Percentiles rank a stretch among this genome's conserved stretches.
Evolutionary conservation across 2,888 invertebrate genomes (phyloP).

Genomic region (Parthenolecanium corni): DNA sequence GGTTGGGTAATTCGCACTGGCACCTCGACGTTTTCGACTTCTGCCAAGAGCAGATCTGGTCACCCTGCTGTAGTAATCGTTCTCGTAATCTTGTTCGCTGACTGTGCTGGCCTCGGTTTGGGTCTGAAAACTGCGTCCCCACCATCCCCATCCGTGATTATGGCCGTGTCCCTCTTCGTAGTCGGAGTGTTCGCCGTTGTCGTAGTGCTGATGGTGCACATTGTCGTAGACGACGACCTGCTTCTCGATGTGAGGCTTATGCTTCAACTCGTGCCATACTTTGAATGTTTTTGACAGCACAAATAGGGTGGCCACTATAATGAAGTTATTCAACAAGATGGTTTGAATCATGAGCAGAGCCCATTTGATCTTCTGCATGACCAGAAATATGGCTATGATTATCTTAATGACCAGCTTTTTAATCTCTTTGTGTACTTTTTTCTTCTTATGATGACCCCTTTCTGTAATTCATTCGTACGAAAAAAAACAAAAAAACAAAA

Average conservation of each 20-base stretch:
- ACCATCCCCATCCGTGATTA: slow-evolving; percentile 21
- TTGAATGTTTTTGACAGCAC: slow-evolving; percentile 35
- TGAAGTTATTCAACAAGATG: slow-evolving; percentile 35
- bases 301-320: slow-evolving; percentile 34
- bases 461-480: slow-evolving; percentile 31
- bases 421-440: slow-evolving; percentile 36
- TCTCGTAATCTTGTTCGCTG: slow-evolving; percentile 19
- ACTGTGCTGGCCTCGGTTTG: slow-evolving; percentile 8
- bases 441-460: slow-evolving; percentile 35
- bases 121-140: slow-evolving; percentile 24
- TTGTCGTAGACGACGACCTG: slow-evolving; percentile 28
- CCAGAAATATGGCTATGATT: slow-evolving; percentile 35
- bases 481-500: too few relatives aligned
- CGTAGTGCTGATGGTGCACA: slow-evolving; percentile 33
- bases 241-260: slow-evolving; percentile 28
- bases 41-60: slow-evolving; percentile 6
- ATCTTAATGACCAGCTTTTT: slow-evolving; percentile 36
- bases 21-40: slow-evolving; percentile 16
- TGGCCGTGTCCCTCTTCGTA: slow-evolving; percentile 22
- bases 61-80: slow-evolving; percentile 18
- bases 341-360: slow-evolving; percentile 35
- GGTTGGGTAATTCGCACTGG: too few relatives aligned
- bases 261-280: slow-evolving; percentile 34
- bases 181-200: slow-evolving; percentile 33
- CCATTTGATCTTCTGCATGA: slow-evolving; percentile 36